These are phyloP conservation scores for Ara ararauna DNA, from an alignment of 2,797 vertebrate genomes.

Conservation along the genomic window DNA sequence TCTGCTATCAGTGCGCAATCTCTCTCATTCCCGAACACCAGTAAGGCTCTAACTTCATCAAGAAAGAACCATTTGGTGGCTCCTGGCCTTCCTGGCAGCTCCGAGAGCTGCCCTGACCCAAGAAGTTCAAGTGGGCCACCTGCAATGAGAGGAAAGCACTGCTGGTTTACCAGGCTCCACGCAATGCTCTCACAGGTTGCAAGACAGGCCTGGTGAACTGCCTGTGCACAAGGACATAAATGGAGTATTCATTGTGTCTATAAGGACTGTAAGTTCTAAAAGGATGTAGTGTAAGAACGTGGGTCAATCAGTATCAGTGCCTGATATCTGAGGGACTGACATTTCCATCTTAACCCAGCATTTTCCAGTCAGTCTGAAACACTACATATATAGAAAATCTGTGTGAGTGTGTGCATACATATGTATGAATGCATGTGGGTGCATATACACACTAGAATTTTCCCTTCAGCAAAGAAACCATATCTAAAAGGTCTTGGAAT, in stretches of 20 bases:
- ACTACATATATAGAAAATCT: background rate
- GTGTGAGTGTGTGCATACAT: background rate
- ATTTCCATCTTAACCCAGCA: background rate
- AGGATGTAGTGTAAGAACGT: background rate
- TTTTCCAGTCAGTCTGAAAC: background rate
- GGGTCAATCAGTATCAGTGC: background rate
- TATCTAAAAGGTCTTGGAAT: background rate
- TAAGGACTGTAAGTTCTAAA: background rate
- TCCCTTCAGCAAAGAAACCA: background rate
- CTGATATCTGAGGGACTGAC: background rate
- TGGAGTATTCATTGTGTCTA: background rate
- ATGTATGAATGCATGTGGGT: accelerated
- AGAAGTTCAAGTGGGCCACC: background rate
- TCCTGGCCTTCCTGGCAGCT: background rate
- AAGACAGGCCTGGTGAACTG: background rate
- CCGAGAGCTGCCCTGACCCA: background rate
- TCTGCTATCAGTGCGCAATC: background rate
- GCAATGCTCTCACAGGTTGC: background rate
- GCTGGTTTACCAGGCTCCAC: background rate
- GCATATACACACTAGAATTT: background rate
- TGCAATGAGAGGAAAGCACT: background rate
- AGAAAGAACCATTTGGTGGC: background rate
- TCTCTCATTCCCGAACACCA: background rate
- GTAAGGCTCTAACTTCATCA: background rate
- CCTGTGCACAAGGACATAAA: background rate